Base-by-base conservation (phyloP, 2,113 vertebrate genomes). In the Ptilonorhynchus violaceus region DNA sequence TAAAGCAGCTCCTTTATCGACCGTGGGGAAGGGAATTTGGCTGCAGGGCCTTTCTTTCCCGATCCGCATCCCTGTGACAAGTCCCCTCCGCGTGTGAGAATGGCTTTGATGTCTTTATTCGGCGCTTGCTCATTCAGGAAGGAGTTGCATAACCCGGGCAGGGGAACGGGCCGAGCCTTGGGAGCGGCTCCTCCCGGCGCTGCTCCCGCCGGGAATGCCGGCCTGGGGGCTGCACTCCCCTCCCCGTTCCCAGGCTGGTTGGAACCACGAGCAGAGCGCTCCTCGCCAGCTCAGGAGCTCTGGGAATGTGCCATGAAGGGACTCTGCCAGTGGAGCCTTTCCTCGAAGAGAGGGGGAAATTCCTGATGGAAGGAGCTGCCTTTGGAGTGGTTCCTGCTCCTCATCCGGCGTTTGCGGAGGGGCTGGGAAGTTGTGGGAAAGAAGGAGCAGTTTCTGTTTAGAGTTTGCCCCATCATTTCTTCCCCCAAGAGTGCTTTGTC, bases 31-130 rank as follows among this genome's bases (percentile, higher is more conserved):
- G 30, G 77, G 72, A 39, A 64, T 44, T 85, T 90, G 92, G 75
- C 95, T 90, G 85, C 82, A 85, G 92, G 80, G 46, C 31, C 11
- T 15, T 49, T 79, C 80, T 63, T 37, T 68, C 13, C 30, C 8
- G n/a, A 83, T 92, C 19, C 15, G 0, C 44, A 64, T 89, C 64
- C 79, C 76, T 81, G 76, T 80, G 90, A 93, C 85, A 49, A 94
- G 85, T 55, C 10, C 72, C 92, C 94, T 92, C 76, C 60, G 75
- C 91, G 92, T 84, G 93, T 95, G 92, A 86, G 83, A 86, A 58
- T 78, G 5, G 68, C 90, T 95, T 88, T 92, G 94, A 83, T 95
- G 17, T 81, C 90, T 96, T 70, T 30, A 33, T 56, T 68, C 30
- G 24, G 92, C 75, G n/a, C 66, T 58, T 3, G 5, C 49, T 87